Conservation (phyloP, 2,888 invertebrate genomes). For the Blera fallax region DNA sequence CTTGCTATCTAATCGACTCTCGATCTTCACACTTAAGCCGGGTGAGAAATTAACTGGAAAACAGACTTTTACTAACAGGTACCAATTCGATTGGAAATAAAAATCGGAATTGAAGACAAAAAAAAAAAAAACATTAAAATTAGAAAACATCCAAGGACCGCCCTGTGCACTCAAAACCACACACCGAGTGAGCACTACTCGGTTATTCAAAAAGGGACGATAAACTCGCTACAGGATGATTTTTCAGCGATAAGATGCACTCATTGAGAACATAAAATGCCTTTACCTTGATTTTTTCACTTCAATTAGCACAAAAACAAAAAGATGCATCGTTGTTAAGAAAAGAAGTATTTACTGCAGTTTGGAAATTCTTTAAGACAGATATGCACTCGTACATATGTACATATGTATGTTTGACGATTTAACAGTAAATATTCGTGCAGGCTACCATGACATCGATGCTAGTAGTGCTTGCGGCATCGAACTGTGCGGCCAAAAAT, state of each 20-base stretch:
- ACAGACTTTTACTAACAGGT: background rate
- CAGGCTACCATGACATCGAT: no score
- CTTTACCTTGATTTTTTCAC: background rate
- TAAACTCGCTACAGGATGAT: background rate
- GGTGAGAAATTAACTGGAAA: background rate
- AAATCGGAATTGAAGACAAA: background rate
- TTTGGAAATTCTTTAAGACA: no score
- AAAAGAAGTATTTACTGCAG: no score
- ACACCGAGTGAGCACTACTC: background rate
- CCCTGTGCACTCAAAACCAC: background rate
- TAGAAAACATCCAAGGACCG: background rate
- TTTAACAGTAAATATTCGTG: no score
- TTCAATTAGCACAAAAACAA: no score
- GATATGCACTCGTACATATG: no score
- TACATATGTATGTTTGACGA: no score
- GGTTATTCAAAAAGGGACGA: background rate
- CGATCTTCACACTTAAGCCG: slow-evolving; percentile 14
- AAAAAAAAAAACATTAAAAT: background rate
- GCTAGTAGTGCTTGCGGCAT: no score
- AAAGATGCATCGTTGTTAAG: no score
- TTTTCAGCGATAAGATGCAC: background rate
- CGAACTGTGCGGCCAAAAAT: no score
- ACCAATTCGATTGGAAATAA: background rate
- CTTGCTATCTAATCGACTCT: background rate
- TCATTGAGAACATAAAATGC: background rate